Percentiles rank a stretch among this genome's conserved stretches.
phyloP scores from a whole-genome alignment of 2,113 vertebrate species.

The Rhinopithecus roxellana region DNA sequence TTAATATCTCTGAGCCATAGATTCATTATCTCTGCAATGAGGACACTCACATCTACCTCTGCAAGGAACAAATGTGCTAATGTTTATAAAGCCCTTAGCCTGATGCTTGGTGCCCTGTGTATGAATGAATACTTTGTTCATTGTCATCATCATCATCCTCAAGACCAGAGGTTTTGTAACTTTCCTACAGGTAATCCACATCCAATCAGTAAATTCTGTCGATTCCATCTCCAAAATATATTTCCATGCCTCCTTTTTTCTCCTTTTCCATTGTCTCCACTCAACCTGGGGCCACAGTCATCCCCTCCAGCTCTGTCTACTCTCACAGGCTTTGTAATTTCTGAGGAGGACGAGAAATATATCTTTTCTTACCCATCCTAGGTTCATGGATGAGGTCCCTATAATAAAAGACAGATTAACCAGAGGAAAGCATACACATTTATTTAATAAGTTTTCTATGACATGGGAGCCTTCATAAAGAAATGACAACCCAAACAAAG shows the following conservation, averaged over 20 bases:
- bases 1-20: background rate
- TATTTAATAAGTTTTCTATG: background rate
- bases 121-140: background rate
- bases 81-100: background rate
- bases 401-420: background rate
- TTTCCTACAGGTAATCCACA: background rate
- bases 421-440: background rate
- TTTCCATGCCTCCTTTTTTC: background rate
- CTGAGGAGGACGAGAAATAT: background rate
- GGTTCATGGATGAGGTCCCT: background rate
- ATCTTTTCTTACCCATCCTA: background rate
- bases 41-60: background rate
- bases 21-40: background rate
- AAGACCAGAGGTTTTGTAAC: background rate
- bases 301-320: background rate
- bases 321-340: background rate
- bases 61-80: background rate
- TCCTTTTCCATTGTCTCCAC: background rate
- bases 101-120: background rate
- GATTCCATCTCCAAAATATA: background rate
- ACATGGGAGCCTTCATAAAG: background rate
- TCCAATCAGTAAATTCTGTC: background rate
- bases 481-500: background rate
- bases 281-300: no score
- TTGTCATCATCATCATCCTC: no score